phyloP scores from a whole-genome alignment of 2,113 vertebrate genomes.

The Neofelis nebulosa region DNA sequence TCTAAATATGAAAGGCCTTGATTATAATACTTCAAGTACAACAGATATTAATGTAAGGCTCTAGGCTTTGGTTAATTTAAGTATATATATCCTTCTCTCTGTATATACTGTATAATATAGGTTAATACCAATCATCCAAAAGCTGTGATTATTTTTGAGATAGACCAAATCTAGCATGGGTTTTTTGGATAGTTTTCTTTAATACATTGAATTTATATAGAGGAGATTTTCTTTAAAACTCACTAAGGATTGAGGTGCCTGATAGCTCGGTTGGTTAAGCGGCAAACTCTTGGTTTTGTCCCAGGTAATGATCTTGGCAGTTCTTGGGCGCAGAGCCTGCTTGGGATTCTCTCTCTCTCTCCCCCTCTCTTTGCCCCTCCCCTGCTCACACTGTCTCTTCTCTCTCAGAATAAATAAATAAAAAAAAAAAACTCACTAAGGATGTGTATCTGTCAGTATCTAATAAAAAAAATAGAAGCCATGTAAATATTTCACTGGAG shows the following conservation, averaged over 20 bases:
- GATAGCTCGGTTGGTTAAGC: too few species aligned
- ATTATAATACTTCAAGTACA: background rate
- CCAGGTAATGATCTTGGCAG: too few species aligned
- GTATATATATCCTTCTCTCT: background rate
- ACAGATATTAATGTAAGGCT: background rate
- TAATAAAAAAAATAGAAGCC: background rate
- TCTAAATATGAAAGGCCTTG: background rate
- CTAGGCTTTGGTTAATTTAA: background rate
- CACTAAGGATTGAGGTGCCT: background rate
- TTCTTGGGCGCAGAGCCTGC: too few species aligned
- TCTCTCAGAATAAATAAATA: too few species aligned
- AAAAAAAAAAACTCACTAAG: background rate
- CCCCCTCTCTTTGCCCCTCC: too few species aligned
- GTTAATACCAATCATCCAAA: background rate
- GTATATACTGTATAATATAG: background rate
- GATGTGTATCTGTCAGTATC: background rate
- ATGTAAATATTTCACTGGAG: background rate
- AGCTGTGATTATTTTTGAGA: background rate
- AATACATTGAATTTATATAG: background rate
- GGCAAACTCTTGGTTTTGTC: too few species aligned
- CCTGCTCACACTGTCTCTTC: too few species aligned
- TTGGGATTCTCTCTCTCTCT: too few species aligned
- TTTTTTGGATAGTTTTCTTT: background rate
- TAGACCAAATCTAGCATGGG: background rate
- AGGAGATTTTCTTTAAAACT: constrained; percentile 5